Base-by-base conservation (phyloP, 2,888 invertebrate genomes). In the Herminia tarsipennalis region DNA sequence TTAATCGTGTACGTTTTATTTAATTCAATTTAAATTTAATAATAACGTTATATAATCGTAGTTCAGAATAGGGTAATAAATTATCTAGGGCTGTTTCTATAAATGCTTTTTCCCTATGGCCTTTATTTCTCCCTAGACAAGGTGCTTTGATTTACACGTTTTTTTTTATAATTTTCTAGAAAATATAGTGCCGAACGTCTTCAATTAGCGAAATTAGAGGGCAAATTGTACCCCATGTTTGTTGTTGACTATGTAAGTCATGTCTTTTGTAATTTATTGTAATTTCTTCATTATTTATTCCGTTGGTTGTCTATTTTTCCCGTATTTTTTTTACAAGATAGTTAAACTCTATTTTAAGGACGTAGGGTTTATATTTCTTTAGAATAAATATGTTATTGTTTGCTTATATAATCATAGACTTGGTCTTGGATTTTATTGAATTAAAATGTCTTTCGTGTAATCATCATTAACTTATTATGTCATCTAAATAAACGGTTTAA, bases 401-500 rank as follows among this genome's bases (percentile, higher is more conserved):
- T n/a, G n/a, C n/a, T n/a, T n/a, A n/a, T n/a, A n/a, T n/a, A n/a
- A n/a, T n/a, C n/a, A n/a, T n/a, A n/a, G n/a, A n/a, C n/a, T 10
- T 2, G 3, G n/a, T 21, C 13, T n/a, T 10, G n/a, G 17, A 17
- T 32, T 32, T 22, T 9, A 16, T 16, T 22, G 4, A 14, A 13
- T 13, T 13, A 13, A 12, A 16, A 2, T 20, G 6, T 13, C 5
- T 14, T n/a, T n/a, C n/a, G n/a, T n/a, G n/a, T n/a, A n/a, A n/a
- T n/a, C n/a, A n/a, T n/a, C n/a, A n/a, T n/a, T n/a, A n/a, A n/a
- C n/a, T 9, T 8, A 47, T 41, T 42, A 47, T 48, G 30, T 45
- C 37, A 36, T 65, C 41, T 57, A 61, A 55, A 54, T 56, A 59
- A 58, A 45, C 29, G 27, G 29, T 21, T 46, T 32, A 51, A 39